Conservation (phyloP, 2,888 invertebrate genomes). For the Lasioglossum leucozonium region DNA sequence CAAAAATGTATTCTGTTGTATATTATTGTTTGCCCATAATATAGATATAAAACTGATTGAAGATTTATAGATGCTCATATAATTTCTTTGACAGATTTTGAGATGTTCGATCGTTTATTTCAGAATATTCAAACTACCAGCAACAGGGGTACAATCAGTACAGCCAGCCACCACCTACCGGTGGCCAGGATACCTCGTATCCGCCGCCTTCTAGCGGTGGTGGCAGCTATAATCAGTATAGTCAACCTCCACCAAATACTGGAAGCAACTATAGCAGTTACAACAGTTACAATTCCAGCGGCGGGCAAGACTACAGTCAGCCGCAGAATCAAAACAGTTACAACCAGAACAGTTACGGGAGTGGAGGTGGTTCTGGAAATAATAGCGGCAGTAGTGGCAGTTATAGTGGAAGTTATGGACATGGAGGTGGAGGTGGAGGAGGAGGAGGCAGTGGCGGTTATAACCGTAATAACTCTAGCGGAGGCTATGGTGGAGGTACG, state of each 20-base stretch:
- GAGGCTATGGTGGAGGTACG: conserved; percentile 76
- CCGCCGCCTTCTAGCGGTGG: conserved; percentile 80
- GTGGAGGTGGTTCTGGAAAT: conserved; percentile 84
- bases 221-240: conserved; percentile 80
- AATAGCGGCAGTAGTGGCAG: conserved; percentile 85
- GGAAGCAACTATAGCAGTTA: conserved; percentile 79
- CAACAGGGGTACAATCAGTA: conserved; percentile 82
- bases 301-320: conserved; percentile 76
- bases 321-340: conserved; percentile 77
- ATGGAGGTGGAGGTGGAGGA: conserved; percentile 78
- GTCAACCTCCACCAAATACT: conserved; percentile 80
- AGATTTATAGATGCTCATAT: neutral
- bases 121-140: conserved; percentile 82
- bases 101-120: conserved; percentile 30
- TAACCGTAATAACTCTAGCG: conserved; percentile 78
- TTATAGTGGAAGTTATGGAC: conserved; percentile 82
- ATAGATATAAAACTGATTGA: neutral
- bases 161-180: conserved; percentile 80
- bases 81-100: neutral
- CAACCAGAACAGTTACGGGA: conserved; percentile 77
- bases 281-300: conserved; percentile 75
- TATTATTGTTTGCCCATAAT: neutral
- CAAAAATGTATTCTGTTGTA: neutral
- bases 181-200: conserved; percentile 82
- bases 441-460: conserved; percentile 84